Base-by-base conservation (phyloP, 2,888 invertebrate genomes). In the Chirona hameri region DNA sequence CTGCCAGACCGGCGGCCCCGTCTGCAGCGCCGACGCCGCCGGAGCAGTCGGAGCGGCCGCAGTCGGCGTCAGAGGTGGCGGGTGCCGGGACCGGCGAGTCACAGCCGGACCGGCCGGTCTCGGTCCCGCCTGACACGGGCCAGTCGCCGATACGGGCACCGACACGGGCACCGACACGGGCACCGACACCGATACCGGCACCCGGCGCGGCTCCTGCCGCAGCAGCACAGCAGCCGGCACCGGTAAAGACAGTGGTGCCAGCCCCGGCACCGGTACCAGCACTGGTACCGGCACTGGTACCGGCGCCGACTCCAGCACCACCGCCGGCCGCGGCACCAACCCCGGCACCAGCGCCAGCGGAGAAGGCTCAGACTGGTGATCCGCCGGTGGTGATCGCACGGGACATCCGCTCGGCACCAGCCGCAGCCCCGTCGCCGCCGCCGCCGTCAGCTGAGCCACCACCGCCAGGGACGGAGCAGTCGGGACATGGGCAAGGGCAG, bases 361-460 rank as follows among this genome's bases (percentile, higher is more conserved):
- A 10, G 72, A 3, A 15, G 29, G 18, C 60, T 24, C 21, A 24
- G n/a, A 0, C 48, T n/a, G 52, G 27, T 18, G 80, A 80, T n/a
- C 80, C 80, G 52, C 80, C 52, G 14, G 52, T 80, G 52, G 48
- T 80, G 27, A 29, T 80, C 4, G 80, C 80, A 27, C 52, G 52
- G 1, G 80, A 80, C 29, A 80, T 80, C 15, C 52, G 80, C 27
- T 4, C 27, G 29, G 4, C 48, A 27, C 48, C 52, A 4, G n/a
- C 65, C n/a, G n/a, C n/a, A 9, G 65, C 5, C 5, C 65, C n/a
- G 24, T 2, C 57, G 57, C 57, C 57, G 24, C 21, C 57, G 57
- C 57, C 57, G 57, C 57, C 39, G 39, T 39, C 39, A 39, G 15
- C 52, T 12, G 52, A 52, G 52, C 52, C 52, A 18, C 7, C 15